Base-by-base conservation (phyloP, 2,113 vertebrate genomes). In the Muntiacus muntjak region DNA sequence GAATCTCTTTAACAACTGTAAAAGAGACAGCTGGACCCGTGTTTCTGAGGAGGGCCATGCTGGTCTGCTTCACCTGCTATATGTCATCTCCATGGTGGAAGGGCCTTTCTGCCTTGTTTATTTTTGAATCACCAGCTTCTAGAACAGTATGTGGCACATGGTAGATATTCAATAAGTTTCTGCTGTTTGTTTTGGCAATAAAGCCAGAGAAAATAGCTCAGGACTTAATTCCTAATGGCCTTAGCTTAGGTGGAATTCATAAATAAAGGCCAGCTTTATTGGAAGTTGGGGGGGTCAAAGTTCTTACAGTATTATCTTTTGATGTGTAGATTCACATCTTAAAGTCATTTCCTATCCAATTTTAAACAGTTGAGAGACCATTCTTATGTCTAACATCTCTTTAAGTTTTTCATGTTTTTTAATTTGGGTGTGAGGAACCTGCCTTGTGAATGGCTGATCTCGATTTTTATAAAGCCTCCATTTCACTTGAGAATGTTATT, bases 201-300 rank as follows among this genome's bases (percentile, higher is more conserved):
- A 16, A 84, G 17, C 4, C 71, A 58, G 57, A 89, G 40, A 92
- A 87, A 95, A 12, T 7, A 93, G 57, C 6, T 89, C 14, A 26
- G 50, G 47, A 85, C 23, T 94, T 91, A 91, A 94, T 96, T 96
- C 54, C 47, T 60, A 54, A 33, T 81, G 78, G 13, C 6, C 28
- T 91, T 88, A 67, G 25, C 14, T 90, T 95, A 74, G 76, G 89
- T 74, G 3, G 3, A 92, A 6, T 92, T 78, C 40, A 15, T 86
- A 95, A 95, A 82, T 91, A 95, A 90, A 58, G 23, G 12, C 57
- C 71, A 96, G 25, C 10, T 89, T 91, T 88, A 74, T 71, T 88
- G 21, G 85, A 71, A 64, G 11, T 50, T 40, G 26, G 47, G 15
- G 15, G 47, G 43, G n/a, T 60, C 82, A 92, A 74, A 87, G 16